A percentile compares a stretch with the other conserved stretches of the same genome.
Conservation (phyloP, 2,797 vertebrate genomes). For the Fringilla coelebs region DNA sequence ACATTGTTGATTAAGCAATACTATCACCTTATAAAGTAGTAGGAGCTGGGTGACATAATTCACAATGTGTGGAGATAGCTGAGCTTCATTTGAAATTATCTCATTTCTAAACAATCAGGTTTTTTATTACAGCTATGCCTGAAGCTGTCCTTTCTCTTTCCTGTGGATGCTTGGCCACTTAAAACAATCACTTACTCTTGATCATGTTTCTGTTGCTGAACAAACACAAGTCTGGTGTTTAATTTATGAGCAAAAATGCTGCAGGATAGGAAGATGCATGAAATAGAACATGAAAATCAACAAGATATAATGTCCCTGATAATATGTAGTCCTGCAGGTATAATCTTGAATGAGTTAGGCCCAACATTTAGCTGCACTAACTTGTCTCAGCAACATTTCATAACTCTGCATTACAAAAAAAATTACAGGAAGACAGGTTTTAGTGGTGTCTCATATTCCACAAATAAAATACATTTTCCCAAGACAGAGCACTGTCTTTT, state of each 20-base stretch:
- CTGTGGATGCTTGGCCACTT: background rate
- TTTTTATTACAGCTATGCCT: background rate
- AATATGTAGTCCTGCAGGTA: background rate
- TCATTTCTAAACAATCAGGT: background rate
- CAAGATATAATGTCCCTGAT: background rate
- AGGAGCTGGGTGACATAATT: background rate
- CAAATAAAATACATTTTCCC: background rate
- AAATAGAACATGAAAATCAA: background rate
- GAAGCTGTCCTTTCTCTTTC: background rate
- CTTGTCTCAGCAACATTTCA: background rate
- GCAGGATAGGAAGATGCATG: background rate
- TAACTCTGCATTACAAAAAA: background rate
- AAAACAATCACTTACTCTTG: background rate
- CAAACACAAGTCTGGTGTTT: background rate
- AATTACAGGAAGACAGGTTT: background rate
- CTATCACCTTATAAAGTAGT: background rate
- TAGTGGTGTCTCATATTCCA: background rate
- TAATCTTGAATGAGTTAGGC: background rate
- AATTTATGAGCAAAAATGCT: slow-evolving; percentile 14
- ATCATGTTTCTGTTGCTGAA: background rate
- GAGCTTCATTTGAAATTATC: background rate
- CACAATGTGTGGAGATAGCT: background rate
- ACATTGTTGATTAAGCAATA: background rate
- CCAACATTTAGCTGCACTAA: background rate
- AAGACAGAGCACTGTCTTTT: background rate